Evolutionary conservation across 2,888 invertebrate genomes (phyloP), one percentile per base, ranked within the genome.

Genomic region (Melanargia galathea): DNA sequence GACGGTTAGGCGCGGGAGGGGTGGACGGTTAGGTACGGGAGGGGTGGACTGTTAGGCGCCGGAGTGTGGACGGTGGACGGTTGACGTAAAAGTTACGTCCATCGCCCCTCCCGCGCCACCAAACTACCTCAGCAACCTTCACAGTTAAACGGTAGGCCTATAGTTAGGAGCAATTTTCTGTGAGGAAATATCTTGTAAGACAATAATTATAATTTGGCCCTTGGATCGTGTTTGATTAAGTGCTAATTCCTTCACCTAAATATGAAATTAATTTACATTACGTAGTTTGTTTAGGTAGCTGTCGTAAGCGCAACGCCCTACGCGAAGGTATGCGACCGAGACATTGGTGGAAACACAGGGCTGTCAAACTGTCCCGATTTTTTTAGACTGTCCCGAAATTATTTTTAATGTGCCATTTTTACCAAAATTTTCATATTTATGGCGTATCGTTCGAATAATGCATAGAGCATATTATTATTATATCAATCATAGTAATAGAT

Each of bases 301-400:
- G 35, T 62, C 62, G 60, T 26, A 60, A 63, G 51, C 51, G 30
- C 30, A 30, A 45, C 24, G 56, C 49, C 26, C 59, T 65, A 65
- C 65, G 65, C 35, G 5, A 45, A 65, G 59, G 57, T 46, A 62
- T 35, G 48, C 54, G 43, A 24, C 33, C 48, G 57, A 52, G 48
- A 59, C 49, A 26, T 57, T 64, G 58, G 58, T 48, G 16, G n/a
- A 10, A 48, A n/a, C n/a, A 7, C 35, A 58, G 58, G 46, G 24
- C 13, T 46, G 48, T 24, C 57, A 33, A 7, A 22, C 6, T 40
- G 46, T 33, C 48, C 8, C 16, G 8, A 30, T 45, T 57, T 57
- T 18, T 16, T 3, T 11, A 16, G 35, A 33, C 10, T 8, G 26
- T 56, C 43, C 55, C 55, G 40, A 20, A 38, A 38, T 38, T 24